Percentiles rank a stretch among this genome's conserved stretches.
Conservation (phyloP, 2,113 vertebrate species). For the Apodemus sylvaticus region DNA sequence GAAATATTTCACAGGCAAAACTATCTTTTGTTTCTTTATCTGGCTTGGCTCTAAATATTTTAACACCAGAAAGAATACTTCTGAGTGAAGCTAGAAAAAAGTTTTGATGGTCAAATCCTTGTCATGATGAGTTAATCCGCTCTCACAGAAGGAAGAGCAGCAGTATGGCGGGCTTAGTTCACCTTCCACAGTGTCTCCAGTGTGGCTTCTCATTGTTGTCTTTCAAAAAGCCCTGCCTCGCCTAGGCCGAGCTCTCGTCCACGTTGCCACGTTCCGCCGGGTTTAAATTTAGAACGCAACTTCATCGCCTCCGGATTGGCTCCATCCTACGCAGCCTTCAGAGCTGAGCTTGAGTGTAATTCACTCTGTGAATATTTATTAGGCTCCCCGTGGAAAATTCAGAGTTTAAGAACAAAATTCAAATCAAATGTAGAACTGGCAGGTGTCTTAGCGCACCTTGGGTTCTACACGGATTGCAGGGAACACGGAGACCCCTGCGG, state of each 20-base stretch:
- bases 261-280: background rate
- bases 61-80: background rate
- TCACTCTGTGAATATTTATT: background rate
- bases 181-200: background rate
- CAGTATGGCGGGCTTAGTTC: background rate
- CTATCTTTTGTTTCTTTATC: background rate
- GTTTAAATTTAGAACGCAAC: background rate
- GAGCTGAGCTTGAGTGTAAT: background rate
- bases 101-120: background rate
- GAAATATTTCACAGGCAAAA: background rate
- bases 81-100: background rate
- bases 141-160: background rate
- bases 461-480: background rate
- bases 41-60: conserved; percentile 5
- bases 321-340: background rate
- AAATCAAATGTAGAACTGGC: background rate
- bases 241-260: background rate
- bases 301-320: no score
- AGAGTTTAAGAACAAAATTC: background rate
- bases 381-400: background rate
- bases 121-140: background rate
- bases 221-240: background rate
- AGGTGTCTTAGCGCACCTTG: no score
- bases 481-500: background rate
- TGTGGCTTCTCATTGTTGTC: background rate